Evolutionary conservation across 1,140 invertebrate genomes (phyloP).

Genomic region (Stegodyphus mimosarum): DNA sequence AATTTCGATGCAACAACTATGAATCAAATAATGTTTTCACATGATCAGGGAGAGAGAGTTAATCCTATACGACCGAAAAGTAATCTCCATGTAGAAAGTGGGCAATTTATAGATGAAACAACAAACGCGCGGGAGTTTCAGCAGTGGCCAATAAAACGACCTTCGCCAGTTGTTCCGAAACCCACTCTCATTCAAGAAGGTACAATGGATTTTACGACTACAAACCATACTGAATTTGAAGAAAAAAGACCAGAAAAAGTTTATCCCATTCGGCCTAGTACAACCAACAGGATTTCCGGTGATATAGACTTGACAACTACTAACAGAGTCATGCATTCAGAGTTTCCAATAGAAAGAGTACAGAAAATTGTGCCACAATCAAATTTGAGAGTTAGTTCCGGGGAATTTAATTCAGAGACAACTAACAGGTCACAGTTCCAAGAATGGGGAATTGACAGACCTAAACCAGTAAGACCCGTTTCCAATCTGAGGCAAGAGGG

Average conservation of each 20-base stretch:
- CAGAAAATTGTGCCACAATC: background rate
- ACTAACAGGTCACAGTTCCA: constrained; percentile 12
- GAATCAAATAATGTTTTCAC: constrained; percentile 47
- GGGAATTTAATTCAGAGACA: constrained; percentile 1
- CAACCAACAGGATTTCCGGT: constrained; percentile 15
- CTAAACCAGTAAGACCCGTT: constrained; percentile 65
- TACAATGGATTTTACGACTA: constrained; percentile 67
- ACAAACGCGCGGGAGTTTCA: constrained; percentile 68
- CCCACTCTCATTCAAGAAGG: constrained; percentile 67
- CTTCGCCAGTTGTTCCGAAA: constrained; percentile 65
- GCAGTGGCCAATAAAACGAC: constrained; percentile 66
- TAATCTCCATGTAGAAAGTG: constrained; percentile 45
- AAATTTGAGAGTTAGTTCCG: constrained; percentile 3
- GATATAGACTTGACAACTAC: constrained; percentile 50
- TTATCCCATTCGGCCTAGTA: constrained; percentile 27
- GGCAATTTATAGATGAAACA: constrained; percentile 67
- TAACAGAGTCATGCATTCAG: background rate
- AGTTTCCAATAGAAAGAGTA: background rate
- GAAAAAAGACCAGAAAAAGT: constrained; percentile 31
- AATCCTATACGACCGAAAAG: constrained; percentile 43
- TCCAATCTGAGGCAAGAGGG: constrained; percentile 67
- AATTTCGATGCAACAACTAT: constrained; percentile 59
- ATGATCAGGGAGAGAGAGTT: constrained; percentile 30
- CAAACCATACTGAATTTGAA: constrained; percentile 39
- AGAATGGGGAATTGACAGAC: constrained; percentile 45